Evolutionary conservation across 2,797 vertebrate genomes (phyloP), one percentile per base, ranked within the genome.

Genomic region (Geotria australis): DNA sequence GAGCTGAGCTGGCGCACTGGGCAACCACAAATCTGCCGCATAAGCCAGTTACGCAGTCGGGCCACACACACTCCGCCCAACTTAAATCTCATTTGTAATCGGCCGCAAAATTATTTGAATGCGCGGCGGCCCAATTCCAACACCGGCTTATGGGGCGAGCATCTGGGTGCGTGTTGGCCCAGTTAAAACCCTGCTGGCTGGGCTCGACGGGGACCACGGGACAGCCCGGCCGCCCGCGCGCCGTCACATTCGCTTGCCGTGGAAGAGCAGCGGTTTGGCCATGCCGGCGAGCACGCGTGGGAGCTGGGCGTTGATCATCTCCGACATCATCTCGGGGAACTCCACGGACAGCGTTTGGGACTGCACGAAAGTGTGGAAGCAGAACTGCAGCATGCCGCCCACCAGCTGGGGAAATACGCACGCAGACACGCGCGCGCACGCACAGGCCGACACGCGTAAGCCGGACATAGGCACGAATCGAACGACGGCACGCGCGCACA

Each of bases 281-380:
- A 96, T 96, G 61, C 89, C 91, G 5, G 89, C 89, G 65, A 98
- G 72, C 63, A 98, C 82, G 71, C 93, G 95, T 60, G 91, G 91
- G 56, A 98, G 71, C 65, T 96, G 91, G 24, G 89, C 88, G 57
- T 84, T 75, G 61, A 98, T 96, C 62, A 98, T 83, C 71, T 98
- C 91, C 12, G 89, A 77, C 91, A 98, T 98, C 91, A 98, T 98
- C 71, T 95, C 89, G 0, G 91, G 91, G 63, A 98, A 98, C 70
- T 94, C 88, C 63, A 98, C 84, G 38, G 75, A 83, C 75, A 98
- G 75, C 59, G 82, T 65, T 11, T 85, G 82, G 1, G 91, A 93
- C 70, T 98, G 89, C 66, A 98, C 80, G 70, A 82, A 98, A 13
- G 88, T 96, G 65, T 78, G 96, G 70, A 98, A 68, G 64, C 91